Evolutionary conservation across 2,797 vertebrate species (phyloP).

Genomic region (Sitta carolinensis): DNA sequence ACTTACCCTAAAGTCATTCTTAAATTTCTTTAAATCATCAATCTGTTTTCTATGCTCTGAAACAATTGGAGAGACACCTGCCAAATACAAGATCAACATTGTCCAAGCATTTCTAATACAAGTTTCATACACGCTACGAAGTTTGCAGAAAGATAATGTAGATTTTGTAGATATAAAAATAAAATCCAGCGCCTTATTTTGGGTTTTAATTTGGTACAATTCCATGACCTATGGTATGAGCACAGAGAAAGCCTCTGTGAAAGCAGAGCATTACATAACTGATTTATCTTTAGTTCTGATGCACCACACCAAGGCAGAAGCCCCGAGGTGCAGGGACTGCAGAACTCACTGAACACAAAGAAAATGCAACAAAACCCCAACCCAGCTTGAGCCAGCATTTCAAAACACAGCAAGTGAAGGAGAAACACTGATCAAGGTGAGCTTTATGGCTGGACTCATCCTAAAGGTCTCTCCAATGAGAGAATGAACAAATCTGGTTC

Average conservation of each 20-base stretch:
- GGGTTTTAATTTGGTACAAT: not conserved
- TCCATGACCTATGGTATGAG: not conserved
- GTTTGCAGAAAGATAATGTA: not conserved
- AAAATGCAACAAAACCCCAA: not conserved
- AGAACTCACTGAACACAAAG: not conserved
- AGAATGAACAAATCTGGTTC: not conserved
- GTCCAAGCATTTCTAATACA: not conserved
- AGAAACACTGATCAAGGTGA: not conserved
- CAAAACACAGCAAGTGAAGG: not conserved
- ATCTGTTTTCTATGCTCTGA: conserved; percentile 98
- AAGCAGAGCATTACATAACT: conserved; percentile 5
- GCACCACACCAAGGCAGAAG: conserved; percentile 22
- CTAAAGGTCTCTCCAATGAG: not conserved
- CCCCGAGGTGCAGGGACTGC: conserved; percentile 25
- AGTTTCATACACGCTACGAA: not conserved
- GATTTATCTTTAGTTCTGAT: not conserved
- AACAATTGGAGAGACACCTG: conserved; percentile 89
- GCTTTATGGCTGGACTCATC: not conserved
- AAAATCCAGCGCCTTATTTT: not conserved
- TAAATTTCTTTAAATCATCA: conserved; percentile 99
- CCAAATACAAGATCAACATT: conserved; percentile 50
- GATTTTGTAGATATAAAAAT: not conserved
- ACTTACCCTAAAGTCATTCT: conserved; percentile 98
- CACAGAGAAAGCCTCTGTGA: not conserved
- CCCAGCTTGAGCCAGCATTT: not conserved